Evolutionary conservation across 2,797 vertebrate genomes (phyloP).

Genomic region (Falco biarmicus): DNA sequence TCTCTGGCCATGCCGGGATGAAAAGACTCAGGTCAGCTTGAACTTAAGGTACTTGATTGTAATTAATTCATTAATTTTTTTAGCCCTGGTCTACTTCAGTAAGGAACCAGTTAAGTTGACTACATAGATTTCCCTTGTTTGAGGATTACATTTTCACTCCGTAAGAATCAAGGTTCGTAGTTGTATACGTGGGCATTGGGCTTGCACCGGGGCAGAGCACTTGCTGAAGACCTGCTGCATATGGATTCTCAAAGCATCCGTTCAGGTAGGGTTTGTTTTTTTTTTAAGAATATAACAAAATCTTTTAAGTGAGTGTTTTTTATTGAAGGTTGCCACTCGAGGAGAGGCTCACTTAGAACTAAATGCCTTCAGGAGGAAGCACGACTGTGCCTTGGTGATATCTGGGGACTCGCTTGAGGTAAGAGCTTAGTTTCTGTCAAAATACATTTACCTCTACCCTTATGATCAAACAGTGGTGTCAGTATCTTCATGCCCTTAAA

Average conservation of each 20-base stretch:
- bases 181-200: neutral
- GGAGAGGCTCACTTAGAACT: conserved; percentile 97
- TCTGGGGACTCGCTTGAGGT: conserved; percentile 98
- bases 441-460: neutral
- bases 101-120: neutral
- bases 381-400: conserved; percentile 96
- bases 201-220: neutral
- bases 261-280: neutral
- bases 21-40: neutral
- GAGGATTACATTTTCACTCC: neutral
- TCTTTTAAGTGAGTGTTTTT: neutral
- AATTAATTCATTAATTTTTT: neutral
- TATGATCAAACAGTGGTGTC: neutral
- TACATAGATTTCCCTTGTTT: neutral
- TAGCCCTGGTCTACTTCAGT: neutral
- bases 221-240: neutral
- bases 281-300: neutral
- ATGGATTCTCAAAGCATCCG: neutral
- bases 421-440: neutral
- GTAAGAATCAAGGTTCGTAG: neutral
- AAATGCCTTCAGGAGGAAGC: conserved; percentile 95
- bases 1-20: neutral
- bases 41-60: neutral
- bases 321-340: conserved; percentile 87
- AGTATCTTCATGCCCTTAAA: neutral